phyloP scores from a whole-genome alignment of 1,140 invertebrate species.

The Akabosia matsudoensis region DNA sequence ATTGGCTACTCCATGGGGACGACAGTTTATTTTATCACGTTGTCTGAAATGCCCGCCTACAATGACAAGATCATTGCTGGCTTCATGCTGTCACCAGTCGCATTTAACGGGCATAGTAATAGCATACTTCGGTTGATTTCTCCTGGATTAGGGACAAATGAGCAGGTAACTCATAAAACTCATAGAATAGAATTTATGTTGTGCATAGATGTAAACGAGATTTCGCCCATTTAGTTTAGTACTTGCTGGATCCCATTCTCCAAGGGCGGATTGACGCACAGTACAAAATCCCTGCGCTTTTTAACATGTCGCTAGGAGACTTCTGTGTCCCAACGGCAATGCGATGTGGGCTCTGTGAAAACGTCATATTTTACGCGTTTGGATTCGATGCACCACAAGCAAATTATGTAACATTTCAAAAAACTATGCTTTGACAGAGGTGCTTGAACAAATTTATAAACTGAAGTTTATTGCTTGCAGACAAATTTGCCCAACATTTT shows the following conservation, averaged over 20 bases:
- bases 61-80: constrained; percentile 53
- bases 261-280: not conserved
- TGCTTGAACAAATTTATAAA: not conserved
- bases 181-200: too few relatives aligned
- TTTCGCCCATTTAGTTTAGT: too few relatives aligned
- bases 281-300: not conserved
- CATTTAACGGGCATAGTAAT: not conserved
- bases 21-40: constrained; percentile 58
- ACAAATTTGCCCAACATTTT: not conserved
- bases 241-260: too few relatives aligned
- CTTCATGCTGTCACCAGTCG: not conserved
- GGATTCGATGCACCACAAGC: not conserved
- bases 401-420: constrained; percentile 9
- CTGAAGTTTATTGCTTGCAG: not conserved
- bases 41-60: constrained; percentile 57
- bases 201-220: too few relatives aligned
- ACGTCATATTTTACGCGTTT: not conserved
- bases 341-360: not conserved
- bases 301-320: not conserved
- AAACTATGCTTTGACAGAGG: not conserved
- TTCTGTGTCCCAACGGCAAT: not conserved
- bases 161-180: too few relatives aligned
- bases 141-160: too few relatives aligned
- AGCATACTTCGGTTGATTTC: too few relatives aligned
- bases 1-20: constrained; percentile 59